Evolutionary conservation across 1,140 invertebrate species (phyloP).

Genomic region (Drosophila sp.): DNA sequence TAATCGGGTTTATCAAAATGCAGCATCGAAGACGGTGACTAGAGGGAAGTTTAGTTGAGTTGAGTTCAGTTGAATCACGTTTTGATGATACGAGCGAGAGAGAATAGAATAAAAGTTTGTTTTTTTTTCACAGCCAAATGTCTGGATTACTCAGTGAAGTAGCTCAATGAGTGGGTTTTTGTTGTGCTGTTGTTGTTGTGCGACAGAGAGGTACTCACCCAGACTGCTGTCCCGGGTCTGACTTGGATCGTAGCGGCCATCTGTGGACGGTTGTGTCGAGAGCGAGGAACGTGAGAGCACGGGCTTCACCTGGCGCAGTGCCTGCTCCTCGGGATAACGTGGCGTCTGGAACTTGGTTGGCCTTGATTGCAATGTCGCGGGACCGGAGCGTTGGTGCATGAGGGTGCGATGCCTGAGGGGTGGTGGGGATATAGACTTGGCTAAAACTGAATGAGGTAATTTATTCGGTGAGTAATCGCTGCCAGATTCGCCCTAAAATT

Average conservation of each 20-base stretch:
- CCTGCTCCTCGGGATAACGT: constrained; percentile 83
- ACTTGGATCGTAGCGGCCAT: constrained; percentile 66
- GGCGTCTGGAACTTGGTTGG: constrained; percentile 84
- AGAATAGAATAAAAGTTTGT: constrained; percentile 48
- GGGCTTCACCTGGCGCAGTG: constrained; percentile 76
- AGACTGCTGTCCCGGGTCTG: constrained; percentile 82
- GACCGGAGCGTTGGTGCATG: constrained; percentile 83
- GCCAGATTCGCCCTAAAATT: constrained; percentile 81
- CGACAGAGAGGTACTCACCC: constrained; percentile 60
- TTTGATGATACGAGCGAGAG: constrained; percentile 44
- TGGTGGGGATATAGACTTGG: constrained; percentile 85
- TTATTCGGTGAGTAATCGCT: constrained; percentile 85
- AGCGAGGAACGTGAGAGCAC: constrained; percentile 59
- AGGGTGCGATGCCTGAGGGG: constrained; percentile 83
- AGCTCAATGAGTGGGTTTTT: constrained; percentile 14
- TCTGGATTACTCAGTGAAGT: constrained; percentile 56
- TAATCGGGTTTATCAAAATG: constrained; percentile 53
- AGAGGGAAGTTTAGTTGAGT: constrained; percentile 20
- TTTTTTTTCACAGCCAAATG: constrained; percentile 51
- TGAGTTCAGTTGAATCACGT: constrained; percentile 15
- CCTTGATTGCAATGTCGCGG: constrained; percentile 79
- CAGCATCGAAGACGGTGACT: constrained; percentile 73
- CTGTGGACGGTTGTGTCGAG: constrained; percentile 42
- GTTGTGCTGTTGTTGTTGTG: constrained; percentile 9
- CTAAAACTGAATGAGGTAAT: constrained; percentile 85